Conservation (phyloP, 2,113 vertebrate genomes). For the Meriones unguiculatus region DNA sequence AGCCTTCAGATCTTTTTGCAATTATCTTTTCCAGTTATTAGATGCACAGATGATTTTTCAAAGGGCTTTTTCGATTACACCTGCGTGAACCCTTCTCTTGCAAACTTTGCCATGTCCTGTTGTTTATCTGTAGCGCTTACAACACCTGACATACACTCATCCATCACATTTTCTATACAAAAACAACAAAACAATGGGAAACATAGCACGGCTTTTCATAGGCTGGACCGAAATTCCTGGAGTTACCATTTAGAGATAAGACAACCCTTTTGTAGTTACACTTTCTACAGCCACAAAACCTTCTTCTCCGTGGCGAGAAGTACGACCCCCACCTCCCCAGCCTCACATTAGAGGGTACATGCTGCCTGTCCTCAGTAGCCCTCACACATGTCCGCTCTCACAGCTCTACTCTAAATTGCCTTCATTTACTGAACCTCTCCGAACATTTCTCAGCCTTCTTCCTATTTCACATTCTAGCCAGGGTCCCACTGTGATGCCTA, state of each 20-base stretch:
- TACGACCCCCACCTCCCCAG: too few relatives aligned
- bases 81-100: neutral
- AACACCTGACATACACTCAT: too few relatives aligned
- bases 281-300: neutral
- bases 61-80: neutral
- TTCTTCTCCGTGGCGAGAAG: neutral
- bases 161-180: neutral
- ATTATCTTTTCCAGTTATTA: neutral
- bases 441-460: neutral
- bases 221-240: neutral
- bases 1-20: neutral
- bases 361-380: neutral
- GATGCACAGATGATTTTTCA: neutral
- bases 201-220: neutral
- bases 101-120: neutral
- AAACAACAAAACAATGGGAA: neutral
- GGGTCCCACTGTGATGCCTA: neutral
- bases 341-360: neutral
- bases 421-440: neutral
- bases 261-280: neutral
- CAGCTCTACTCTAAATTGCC: neutral
- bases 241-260: neutral
- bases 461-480: neutral
- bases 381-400: neutral
- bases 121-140: neutral